phyloP scores from a whole-genome alignment of 2,888 invertebrate genomes.

The Parnassius apollo region DNA sequence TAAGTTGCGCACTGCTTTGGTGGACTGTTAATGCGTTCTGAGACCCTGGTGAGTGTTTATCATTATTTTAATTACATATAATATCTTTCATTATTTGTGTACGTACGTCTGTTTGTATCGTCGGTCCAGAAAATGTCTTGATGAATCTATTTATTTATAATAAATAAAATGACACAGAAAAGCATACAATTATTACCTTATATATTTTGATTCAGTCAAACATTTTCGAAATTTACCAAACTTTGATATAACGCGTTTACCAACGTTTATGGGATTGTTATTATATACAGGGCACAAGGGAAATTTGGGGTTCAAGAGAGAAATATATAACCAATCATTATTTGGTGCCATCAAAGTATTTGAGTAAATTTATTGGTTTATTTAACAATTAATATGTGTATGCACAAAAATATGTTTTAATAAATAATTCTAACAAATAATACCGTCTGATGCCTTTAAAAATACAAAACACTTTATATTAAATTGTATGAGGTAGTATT shows the following conservation, averaged over 20 bases:
- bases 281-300: constrained; percentile 15
- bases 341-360: constrained; percentile 2
- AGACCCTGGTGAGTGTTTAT: constrained; percentile 78
- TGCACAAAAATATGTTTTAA: constrained; percentile 19
- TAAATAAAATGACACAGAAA: background rate
- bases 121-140: constrained; percentile 21
- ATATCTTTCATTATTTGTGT: constrained; percentile 34
- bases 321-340: constrained; percentile 10
- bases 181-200: background rate
- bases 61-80: constrained; percentile 64
- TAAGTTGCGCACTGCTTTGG: constrained; percentile 80
- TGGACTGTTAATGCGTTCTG: constrained; percentile 78
- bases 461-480: background rate
- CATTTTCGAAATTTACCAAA: constrained; percentile 14
- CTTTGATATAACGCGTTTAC: background rate
- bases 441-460: constrained; percentile 13
- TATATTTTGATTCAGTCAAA: constrained; percentile 1
- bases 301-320: constrained; percentile 4
- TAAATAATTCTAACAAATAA: constrained; percentile 19
- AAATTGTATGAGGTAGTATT: constrained; percentile 8
- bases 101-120: constrained; percentile 29
- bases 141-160: constrained; percentile 18
- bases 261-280: constrained; percentile 11
- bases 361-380: constrained; percentile 15
- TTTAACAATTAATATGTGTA: constrained; percentile 19